Base-by-base conservation (phyloP, 2,797 vertebrate genomes). In the Silurus aristotelis region DNA sequence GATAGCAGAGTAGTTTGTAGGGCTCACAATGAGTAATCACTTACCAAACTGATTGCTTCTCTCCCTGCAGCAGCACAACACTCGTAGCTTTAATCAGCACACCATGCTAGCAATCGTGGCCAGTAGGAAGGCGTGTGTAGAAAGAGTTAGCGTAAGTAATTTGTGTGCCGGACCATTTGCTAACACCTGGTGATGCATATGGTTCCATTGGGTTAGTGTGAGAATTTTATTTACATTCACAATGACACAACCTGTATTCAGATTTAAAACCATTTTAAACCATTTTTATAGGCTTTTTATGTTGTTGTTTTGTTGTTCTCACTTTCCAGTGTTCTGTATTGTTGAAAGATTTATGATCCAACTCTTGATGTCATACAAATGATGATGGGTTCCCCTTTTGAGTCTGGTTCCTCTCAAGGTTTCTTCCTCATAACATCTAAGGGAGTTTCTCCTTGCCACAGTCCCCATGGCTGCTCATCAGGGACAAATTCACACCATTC, bases 21-120 rank as follows among this genome's bases (percentile, higher is more conserved):
- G 64, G 63, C 91, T 93, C 91, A 83, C 89, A 88, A 80, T 95
- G 93, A 95, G 94, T 93, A 95, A 95, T 94, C 86, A 89, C 90
- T 60, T 82, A 86, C 89, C 85, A 89, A 86, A 88, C 82, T 89
- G 91, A 90, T 89, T 56, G 88, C 92, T 94, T 92, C 89, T 91
- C 89, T 94, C 17, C 2, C 43, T 80, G 61, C 78, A 80, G 78
- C 70, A 81, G 48, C 31, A 55, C 8, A 38, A 52, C 73, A 43
- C 64, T 5, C 8, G 19, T 63, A 31, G 20, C 66, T 83, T 66
- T 38, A 81, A 80, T 81, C 60, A 72, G 60, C 12, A 64, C 25
- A 12, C 64, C 19, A 1, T 60, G 22, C 76, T 43, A 60, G 63
- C 31, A 56, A 19, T 63, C 66, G 43, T 12, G 71, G 67, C 73